Conservation (phyloP, 2,113 vertebrate species). For the Sclerurus mexicanus region DNA sequence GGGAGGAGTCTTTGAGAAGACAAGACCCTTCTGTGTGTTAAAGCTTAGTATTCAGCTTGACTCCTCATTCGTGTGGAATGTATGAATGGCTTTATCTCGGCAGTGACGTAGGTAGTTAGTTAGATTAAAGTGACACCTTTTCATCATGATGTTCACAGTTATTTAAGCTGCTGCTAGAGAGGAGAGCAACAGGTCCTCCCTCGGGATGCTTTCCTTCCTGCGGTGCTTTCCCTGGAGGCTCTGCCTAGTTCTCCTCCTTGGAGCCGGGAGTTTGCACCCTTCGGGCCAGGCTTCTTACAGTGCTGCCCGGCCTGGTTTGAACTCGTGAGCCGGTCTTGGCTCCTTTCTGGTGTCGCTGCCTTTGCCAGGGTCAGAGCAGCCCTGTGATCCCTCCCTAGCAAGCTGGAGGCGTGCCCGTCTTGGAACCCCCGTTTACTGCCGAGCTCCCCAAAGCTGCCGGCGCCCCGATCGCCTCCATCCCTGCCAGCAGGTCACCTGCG, state of each 20-base stretch:
- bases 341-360: not conserved
- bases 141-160: not conserved
- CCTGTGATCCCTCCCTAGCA: not conserved
- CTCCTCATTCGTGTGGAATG: not conserved
- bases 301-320: not conserved
- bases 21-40: not conserved
- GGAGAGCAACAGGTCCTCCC: not conserved
- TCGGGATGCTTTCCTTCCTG: not conserved
- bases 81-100: not conserved
- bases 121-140: not conserved
- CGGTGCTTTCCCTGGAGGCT: accelerated
- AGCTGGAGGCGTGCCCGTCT: accelerated
- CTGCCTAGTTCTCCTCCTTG: not conserved
- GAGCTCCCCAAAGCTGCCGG: not conserved
- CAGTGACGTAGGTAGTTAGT: not conserved
- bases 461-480: accelerated
- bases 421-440: not conserved
- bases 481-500: not conserved
- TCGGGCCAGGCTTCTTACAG: not conserved
- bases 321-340: not conserved
- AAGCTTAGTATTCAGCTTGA: not conserved
- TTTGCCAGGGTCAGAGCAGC: not conserved
- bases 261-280: not conserved
- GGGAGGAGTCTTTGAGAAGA: not conserved
- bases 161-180: not conserved